Evolutionary conservation across 2,113 vertebrate genomes (phyloP).

Genomic region (Ahaetulla prasina): DNA sequence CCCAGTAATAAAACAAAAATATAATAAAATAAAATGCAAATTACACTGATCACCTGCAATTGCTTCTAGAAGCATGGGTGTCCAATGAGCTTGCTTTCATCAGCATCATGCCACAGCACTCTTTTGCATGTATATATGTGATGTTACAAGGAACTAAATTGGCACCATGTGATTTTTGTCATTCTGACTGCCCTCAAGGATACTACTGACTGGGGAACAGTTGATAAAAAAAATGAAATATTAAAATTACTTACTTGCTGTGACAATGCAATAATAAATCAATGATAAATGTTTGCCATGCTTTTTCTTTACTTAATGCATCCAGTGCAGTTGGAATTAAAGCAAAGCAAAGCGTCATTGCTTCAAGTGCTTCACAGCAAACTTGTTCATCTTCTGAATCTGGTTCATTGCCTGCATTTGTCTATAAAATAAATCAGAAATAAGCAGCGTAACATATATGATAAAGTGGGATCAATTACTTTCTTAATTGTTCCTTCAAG

Average conservation of each 20-base stretch:
- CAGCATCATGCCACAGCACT: not conserved
- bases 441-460: conserved; percentile 24
- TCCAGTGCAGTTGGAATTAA: conserved; percentile 96
- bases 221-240: not conserved
- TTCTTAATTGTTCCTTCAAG: conserved; percentile 14
- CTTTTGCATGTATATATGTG: not conserved
- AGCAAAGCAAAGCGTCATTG: conserved; percentile 98
- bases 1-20: not conserved
- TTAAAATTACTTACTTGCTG: conserved; percentile 85
- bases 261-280: conserved; percentile 96
- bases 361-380: conserved; percentile 96
- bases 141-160: not conserved
- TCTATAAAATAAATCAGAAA: conserved; percentile 71
- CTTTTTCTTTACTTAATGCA: conserved; percentile 97
- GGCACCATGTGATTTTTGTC: not conserved
- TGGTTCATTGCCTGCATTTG: conserved; percentile 91
- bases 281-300: conserved; percentile 98
- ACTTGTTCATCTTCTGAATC: conserved; percentile 97
- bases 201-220: not conserved
- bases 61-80: not conserved
- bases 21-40: not conserved
- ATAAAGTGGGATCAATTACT: conserved; percentile 18
- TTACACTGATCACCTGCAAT: not conserved
- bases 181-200: not conserved
- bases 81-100: not conserved